Evolutionary conservation across 1,140 invertebrate genomes (phyloP), one percentile per base, ranked within the genome.

Genomic region (Proctacanthus coquilletti): DNA sequence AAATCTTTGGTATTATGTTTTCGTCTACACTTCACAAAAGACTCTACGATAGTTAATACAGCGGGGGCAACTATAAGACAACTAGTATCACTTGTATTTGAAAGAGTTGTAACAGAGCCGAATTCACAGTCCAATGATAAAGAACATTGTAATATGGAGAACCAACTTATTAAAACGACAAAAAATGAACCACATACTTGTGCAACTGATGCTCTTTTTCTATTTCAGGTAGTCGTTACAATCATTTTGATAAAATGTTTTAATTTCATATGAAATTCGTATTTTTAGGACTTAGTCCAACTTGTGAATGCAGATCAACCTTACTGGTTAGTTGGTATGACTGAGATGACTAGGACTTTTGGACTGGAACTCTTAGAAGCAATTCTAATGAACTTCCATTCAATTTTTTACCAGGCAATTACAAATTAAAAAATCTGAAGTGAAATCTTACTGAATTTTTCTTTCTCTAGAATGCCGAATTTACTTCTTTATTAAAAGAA

Each of bases 1-100:
- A 92, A 95, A 80, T 91, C 91, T 42, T 69, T 98, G 50, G 93
- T 96, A 14, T 65, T 98, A 39, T 96, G 93, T 64, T 93, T 98
- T 60, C 77, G 91, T 6, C 72, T 98, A 42, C 89, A 97, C 60
- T 89, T 92, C 52, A 79, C 85, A 5, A 70, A 58, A 50, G 62
- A 44, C 88, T 94, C 68, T 82, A 97, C 68, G 74, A 93, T 89
- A 29, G 87, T 89, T 19, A 97, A 97, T 57, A 94, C 93, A 30
- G 93, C 94, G 3, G 91, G 91, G 18, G 95, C 95, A 9, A 96
- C 93, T 18, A 87, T 98, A 4, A 67, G 94, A 31, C 95, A 98
- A 57, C 64, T 98, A 30, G 91, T 97, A n/a, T 88, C 87, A 29
- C 66, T 91, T 30, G 89, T 98, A 1, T 98, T 97, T 70, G 95